Conservation (phyloP, 2,888 invertebrate species). For the Apamea monoglypha region DNA sequence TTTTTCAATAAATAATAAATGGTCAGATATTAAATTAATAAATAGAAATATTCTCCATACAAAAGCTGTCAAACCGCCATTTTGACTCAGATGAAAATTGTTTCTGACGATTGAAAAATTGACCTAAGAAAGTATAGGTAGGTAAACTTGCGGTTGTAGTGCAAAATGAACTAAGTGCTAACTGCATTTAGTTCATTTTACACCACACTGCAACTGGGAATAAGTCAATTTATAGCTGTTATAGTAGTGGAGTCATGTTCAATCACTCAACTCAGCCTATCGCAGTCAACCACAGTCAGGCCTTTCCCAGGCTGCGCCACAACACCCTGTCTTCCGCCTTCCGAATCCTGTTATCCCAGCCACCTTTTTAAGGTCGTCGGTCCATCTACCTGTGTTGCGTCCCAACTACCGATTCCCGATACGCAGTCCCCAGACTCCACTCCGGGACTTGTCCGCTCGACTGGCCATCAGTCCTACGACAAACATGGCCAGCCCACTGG, state of each 20-base stretch:
- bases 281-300: neutral
- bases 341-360: neutral
- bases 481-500: neutral
- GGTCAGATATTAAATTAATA: neutral
- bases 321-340: neutral
- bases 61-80: neutral
- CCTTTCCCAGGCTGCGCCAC: neutral
- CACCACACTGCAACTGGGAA: neutral
- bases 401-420: neutral
- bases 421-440: neutral
- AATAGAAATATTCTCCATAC: neutral
- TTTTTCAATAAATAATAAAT: neutral
- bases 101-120: neutral
- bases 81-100: neutral
- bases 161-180: neutral
- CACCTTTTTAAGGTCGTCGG: neutral
- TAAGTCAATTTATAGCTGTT: neutral
- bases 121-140: neutral
- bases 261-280: neutral
- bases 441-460: neutral
- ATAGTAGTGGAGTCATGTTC: no score
- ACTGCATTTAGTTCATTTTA: neutral
- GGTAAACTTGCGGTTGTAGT: neutral
- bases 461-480: neutral
- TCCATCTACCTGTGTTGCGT: neutral